A percentile compares a stretch with the other conserved stretches of the same genome.
phyloP scores from a whole-genome alignment of 2,888 invertebrate genomes.

The Philereme transversata region DNA sequence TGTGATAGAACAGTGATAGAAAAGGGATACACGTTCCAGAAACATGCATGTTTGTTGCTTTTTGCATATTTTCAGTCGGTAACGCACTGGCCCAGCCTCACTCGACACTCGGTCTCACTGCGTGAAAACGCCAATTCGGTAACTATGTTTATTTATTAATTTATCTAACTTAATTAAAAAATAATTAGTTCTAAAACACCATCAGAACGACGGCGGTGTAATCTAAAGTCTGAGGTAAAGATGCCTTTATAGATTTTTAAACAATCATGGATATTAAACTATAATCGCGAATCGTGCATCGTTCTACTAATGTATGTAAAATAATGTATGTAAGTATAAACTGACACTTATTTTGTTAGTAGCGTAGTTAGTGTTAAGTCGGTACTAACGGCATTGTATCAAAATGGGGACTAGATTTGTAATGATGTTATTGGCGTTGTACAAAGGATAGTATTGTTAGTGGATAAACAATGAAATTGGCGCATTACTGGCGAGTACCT shows the following conservation, averaged over 20 bases:
- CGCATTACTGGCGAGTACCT: constrained; percentile 85
- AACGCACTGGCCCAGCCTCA: constrained; percentile 17
- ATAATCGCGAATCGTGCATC: constrained; percentile 75
- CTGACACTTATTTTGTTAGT: constrained; percentile 82
- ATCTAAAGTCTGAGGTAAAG: constrained; percentile 84
- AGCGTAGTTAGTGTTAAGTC: constrained; percentile 72
- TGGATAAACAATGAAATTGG: constrained; percentile 79
- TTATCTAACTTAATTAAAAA: constrained; percentile 74
- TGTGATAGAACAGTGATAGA: constrained; percentile 79
- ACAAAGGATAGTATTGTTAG: constrained; percentile 81
- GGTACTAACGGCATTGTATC: constrained; percentile 77
- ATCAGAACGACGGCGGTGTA: constrained; percentile 78
- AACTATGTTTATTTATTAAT: constrained; percentile 79
- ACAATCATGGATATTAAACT: constrained; percentile 69
- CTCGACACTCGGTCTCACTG: constrained; percentile 55
- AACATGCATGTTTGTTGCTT: constrained; percentile 15
- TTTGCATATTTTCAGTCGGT: no score
- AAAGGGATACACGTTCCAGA: constrained; percentile 42
- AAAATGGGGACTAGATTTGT: constrained; percentile 71
- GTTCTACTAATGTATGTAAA: constrained; percentile 76
- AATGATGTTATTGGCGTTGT: constrained; percentile 81
- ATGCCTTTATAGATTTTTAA: constrained; percentile 84
- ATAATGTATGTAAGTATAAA: constrained; percentile 75
- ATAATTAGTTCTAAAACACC: constrained; percentile 76
- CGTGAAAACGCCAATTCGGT: constrained; percentile 65